Percentiles rank a stretch among this genome's conserved stretches.
Conservation (phyloP, 1,140 invertebrate species). For the Caenorhabditis inopinata region DNA sequence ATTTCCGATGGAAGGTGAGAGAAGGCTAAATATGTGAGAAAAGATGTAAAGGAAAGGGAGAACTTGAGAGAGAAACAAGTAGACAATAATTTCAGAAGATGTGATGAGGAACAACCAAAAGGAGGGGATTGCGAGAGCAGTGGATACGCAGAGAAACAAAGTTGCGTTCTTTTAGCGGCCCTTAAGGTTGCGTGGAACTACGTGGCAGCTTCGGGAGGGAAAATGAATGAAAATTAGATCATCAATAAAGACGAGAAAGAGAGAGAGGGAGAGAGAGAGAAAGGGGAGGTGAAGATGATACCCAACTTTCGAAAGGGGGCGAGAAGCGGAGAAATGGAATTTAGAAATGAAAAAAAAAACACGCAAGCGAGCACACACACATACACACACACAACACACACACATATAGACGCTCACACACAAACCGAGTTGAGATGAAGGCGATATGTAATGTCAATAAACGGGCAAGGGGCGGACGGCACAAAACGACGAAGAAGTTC, state of each 20-base stretch:
- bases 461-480: not conserved
- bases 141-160: not conserved
- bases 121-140: not conserved
- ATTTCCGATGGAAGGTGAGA: too few species aligned
- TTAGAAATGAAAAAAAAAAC: conserved; percentile 13
- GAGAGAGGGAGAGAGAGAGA: too few species aligned
- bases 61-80: not conserved
- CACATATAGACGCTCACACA: not conserved
- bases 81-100: not conserved
- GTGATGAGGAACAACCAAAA: not conserved
- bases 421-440: conserved; percentile 31
- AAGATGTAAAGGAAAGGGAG: not conserved
- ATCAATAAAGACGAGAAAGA: too few species aligned
- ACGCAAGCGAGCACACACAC: not conserved
- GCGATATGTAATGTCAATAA: conserved; percentile 34
- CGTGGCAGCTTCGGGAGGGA: too few species aligned
- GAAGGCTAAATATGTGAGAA: not conserved
- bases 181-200: not conserved
- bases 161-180: not conserved
- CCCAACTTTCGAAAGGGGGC: not conserved
- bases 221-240: too few species aligned
- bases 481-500: not conserved
- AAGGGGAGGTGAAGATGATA: not conserved
- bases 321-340: not conserved
- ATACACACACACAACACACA: not conserved